Base-by-base conservation (phyloP, 2,113 vertebrate species). In the Sturnira hondurensis region DNA sequence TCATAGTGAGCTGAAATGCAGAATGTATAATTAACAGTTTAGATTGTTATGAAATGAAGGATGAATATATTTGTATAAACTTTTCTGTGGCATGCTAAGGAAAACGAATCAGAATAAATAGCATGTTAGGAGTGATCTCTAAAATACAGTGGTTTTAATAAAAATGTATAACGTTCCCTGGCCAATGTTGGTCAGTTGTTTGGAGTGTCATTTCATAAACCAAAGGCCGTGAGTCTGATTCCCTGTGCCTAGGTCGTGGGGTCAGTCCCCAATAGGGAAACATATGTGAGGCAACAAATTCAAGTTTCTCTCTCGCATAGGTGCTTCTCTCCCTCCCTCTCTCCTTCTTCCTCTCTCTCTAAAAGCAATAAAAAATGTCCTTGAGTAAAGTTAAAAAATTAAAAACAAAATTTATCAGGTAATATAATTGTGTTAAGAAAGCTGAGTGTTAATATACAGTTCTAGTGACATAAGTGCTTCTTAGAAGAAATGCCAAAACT, bases 351-450 rank as follows among this genome's bases (percentile, higher is more conserved):
- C 28, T 63, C 28, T 63, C 61, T 31, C 26, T 31, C 28, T 63
- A 63, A 61, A 61, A 63, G 28, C 12, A 63, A 63, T 31, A 63
- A 63, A 63, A 63, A 63, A 63, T 63, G 58, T 63, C 28, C 28
- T 12, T 63, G 28, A 63, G 61, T 63, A 12, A 63, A 6, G 61
- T 15, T 31, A 31, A 63, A 63, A 61, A 63, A 61, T 28, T 63
- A 63, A 31, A 31, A 14, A 63, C 28, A 65, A 61, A 92, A 74
- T 17, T 96, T 70, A 43, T 14, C 26, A 12, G 26, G 19, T 50
- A 90, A 16, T 77, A 19, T 19, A 97, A 47, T 6, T 78, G 93
- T 71, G 52, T 85, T 45, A 97, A 56, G 20, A 93, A 96, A 93
- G 2, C 1, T 26, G 33, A 45, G 43, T 93, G 52, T 45, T 50